Evolutionary conservation across 2,888 invertebrate genomes (phyloP), one percentile per base, ranked within the genome.

Genomic region (Dugesia japonica): DNA sequence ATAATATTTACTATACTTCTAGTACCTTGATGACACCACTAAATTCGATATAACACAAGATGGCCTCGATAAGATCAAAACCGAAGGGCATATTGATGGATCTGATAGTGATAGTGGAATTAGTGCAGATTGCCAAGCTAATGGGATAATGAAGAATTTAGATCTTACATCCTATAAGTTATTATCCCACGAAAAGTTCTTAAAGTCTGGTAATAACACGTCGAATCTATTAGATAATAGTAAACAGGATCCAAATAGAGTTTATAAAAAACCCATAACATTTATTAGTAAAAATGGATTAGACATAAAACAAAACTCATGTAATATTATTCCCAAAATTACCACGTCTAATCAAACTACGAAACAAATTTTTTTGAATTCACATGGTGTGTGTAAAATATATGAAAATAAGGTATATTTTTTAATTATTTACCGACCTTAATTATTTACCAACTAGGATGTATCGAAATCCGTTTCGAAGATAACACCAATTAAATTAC

Each of bases 21-120:
- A 56, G 56, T 56, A 13, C 17, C 56, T 56, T 56, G n/a, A 56
- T 13, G 56, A 56, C 17, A n/a, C 17, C 20, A 56, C 56, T 56
- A n/a, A 56, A 20, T 56, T 20, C 17, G 56, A 56, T 9, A 56
- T n/a, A 20, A n/a, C 56, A 56, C 4, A 56, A 56, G 56, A 4
- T 9, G 23, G 17, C 17, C n/a, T 56, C n/a, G 56, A 56, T 56
- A 56, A 56, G 56, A 56, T 9, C 1, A 56, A 56, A 56, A n/a
- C 7, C 23, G 56, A 56, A 4, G 56, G 56, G n/a, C 56, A 56
- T 56, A n/a, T 56, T 56, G 75, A 75, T 56, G 75, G 75, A 20
- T 75, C 75, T 26, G 75, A 75, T 26, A 75, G 75, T 28, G 75
- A 75, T 42, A 75, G 75, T 71, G 75, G 75, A 26, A 75, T 75